Conservation (phyloP, 2,888 invertebrate species). For the Scaptomyza tumidula region DNA sequence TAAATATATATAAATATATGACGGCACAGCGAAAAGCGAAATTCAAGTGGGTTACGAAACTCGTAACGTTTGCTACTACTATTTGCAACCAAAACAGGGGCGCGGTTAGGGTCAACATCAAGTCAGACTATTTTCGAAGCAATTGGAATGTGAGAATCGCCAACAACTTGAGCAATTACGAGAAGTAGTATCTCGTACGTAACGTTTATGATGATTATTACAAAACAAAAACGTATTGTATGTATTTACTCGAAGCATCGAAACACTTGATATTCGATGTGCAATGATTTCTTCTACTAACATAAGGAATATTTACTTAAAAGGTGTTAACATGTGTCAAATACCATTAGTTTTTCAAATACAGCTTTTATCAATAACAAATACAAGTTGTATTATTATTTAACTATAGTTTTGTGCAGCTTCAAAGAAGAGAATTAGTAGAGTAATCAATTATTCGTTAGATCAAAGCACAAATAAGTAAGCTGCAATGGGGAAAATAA, state of each 20-base stretch:
- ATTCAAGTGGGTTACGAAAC: slow-evolving; percentile 35
- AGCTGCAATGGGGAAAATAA: no score
- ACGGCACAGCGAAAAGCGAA: slow-evolving; percentile 42
- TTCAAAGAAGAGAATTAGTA: no score
- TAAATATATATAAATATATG: slow-evolving; percentile 56
- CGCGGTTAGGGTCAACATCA: slow-evolving; percentile 24
- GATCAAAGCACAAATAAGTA: no score
- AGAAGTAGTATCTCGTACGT: neutral
- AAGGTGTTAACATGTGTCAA: no score
- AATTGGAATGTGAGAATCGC: slow-evolving; percentile 55
- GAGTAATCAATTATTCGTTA: no score
- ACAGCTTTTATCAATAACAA: no score
- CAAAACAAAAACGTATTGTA: slow-evolving; percentile 1
- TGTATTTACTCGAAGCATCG: no score
- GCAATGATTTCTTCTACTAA: neutral
- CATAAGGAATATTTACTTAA: no score
- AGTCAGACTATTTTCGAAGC: slow-evolving; percentile 13
- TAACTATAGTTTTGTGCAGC: no score
- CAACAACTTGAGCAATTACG: slow-evolving; percentile 6
- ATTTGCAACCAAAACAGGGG: neutral
- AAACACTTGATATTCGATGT: neutral
- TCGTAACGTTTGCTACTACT: neutral
- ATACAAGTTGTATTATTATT: no score
- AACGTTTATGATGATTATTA: slow-evolving; percentile 2
- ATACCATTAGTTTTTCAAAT: no score